A percentile compares a stretch with the other conserved stretches of the same genome.
Evolutionary conservation across 2,888 invertebrate species (phyloP).

Genomic region (Tenthredo distinguenda): DNA sequence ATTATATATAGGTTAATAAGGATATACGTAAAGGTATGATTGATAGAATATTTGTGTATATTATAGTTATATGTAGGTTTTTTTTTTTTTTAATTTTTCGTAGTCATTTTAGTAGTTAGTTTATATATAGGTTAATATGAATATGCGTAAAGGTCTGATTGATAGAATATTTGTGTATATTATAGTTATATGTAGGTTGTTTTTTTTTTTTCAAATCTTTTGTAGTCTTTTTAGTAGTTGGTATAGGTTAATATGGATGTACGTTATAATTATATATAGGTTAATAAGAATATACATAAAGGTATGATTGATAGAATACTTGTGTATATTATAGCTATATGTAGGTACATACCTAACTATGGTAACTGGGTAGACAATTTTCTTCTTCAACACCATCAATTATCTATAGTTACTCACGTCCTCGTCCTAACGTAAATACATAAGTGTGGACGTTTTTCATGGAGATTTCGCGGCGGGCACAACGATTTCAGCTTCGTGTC

Average conservation of each 20-base stretch:
- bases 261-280: too few relatives aligned
- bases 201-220: too few relatives aligned
- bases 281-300: not conserved
- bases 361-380: not conserved
- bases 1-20: too few relatives aligned
- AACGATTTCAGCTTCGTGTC: not conserved
- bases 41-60: not conserved
- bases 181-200: not conserved
- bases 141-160: not conserved
- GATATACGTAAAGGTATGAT: not conserved
- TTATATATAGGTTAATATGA: not conserved
- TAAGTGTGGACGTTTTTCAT: constrained; percentile 9
- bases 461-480: constrained; percentile 7
- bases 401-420: not conserved
- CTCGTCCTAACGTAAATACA: constrained; percentile 28
- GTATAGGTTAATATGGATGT: not conserved
- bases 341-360: not conserved
- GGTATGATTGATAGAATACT: not conserved
- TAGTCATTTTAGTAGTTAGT: not conserved
- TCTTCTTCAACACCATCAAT: not conserved
- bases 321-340: not conserved
- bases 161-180: not conserved
- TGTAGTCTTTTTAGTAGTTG: not conserved
- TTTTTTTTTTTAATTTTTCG: too few relatives aligned
- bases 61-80: not conserved